Conservation (phyloP, 2,797 vertebrate genomes). For the Scomberomorus guttatus region DNA sequence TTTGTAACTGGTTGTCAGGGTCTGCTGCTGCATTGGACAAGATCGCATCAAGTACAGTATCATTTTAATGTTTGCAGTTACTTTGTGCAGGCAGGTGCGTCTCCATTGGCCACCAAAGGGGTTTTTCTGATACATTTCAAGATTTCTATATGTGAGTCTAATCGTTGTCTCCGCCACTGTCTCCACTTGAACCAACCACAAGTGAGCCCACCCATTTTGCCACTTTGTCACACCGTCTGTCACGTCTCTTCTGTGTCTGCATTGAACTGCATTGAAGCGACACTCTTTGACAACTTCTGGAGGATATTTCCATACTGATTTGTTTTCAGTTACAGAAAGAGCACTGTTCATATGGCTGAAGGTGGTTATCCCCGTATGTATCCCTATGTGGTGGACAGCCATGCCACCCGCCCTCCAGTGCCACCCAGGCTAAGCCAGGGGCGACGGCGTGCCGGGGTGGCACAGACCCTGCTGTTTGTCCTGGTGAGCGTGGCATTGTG, state of each 20-base stretch:
- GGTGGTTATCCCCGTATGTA: constrained; percentile 62
- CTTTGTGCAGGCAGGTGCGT: not conserved
- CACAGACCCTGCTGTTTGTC: constrained; percentile 72
- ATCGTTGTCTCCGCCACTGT: constrained; percentile 28
- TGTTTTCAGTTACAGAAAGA: constrained; percentile 2
- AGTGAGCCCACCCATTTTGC: constrained; percentile 68
- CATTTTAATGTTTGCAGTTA: constrained; percentile 11
- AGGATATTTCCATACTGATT: not conserved
- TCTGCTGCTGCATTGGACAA: not conserved
- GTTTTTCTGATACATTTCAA: constrained; percentile 29
- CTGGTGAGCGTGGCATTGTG: constrained; percentile 78
- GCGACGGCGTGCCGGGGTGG: fast-evolving
- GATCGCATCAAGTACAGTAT: not conserved
- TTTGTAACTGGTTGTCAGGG: not conserved
- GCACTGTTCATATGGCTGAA: constrained; percentile 40
- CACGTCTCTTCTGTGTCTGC: constrained; percentile 7
- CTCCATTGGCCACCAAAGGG: not conserved
- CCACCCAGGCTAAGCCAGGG: constrained; percentile 54
- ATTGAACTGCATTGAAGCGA: constrained; percentile 24
- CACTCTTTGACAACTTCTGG: constrained; percentile 9
- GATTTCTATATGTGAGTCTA: not conserved
- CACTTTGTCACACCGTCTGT: not conserved
- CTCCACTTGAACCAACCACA: constrained; percentile 52
- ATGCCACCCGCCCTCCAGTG: constrained; percentile 49
- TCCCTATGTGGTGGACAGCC: constrained; percentile 78